Conservation (phyloP, 2,888 invertebrate species). For the Drosophila meridiana region DNA sequence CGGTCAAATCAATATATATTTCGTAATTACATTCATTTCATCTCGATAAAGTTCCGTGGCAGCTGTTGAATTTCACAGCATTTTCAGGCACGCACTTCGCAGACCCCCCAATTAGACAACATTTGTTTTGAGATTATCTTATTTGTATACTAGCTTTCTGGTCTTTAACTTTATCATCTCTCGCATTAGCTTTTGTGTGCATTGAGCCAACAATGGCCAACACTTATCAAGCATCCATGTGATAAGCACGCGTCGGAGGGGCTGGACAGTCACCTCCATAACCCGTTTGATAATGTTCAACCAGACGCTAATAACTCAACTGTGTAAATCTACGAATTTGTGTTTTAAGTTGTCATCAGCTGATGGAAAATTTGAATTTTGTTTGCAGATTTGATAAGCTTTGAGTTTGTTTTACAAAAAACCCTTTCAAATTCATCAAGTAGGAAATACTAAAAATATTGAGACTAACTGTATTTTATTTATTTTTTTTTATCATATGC, state of each 20-base stretch:
- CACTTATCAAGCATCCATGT: constrained; percentile 8
- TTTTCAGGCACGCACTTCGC: constrained; percentile 42
- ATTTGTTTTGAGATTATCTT: constrained; percentile 44
- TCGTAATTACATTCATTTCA: constrained; percentile 15
- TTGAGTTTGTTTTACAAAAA: not conserved
- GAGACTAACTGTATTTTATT: too few species aligned
- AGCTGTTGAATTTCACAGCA: constrained; percentile 54
- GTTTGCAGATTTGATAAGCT: not conserved
- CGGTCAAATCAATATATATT: constrained; percentile 16
- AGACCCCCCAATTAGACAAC: constrained; percentile 17
- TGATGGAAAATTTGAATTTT: not conserved
- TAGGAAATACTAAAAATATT: too few species aligned
- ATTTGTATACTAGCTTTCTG: constrained; percentile 14
- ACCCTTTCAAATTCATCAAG: not conserved
- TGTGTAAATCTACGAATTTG: not conserved
- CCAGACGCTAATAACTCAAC: not conserved
- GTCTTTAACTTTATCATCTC: constrained; percentile 15
- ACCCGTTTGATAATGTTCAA: constrained; percentile 13
- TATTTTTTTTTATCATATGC: too few species aligned
- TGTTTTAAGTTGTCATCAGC: constrained; percentile 1
- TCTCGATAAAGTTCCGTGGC: constrained; percentile 24
- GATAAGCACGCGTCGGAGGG: constrained; percentile 4
- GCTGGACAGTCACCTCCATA: not conserved
- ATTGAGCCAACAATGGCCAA: constrained; percentile 4
- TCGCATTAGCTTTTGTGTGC: constrained; percentile 29